Evolutionary conservation across 2,113 vertebrate species (phyloP).

Genomic region (Numenius arquata): DNA sequence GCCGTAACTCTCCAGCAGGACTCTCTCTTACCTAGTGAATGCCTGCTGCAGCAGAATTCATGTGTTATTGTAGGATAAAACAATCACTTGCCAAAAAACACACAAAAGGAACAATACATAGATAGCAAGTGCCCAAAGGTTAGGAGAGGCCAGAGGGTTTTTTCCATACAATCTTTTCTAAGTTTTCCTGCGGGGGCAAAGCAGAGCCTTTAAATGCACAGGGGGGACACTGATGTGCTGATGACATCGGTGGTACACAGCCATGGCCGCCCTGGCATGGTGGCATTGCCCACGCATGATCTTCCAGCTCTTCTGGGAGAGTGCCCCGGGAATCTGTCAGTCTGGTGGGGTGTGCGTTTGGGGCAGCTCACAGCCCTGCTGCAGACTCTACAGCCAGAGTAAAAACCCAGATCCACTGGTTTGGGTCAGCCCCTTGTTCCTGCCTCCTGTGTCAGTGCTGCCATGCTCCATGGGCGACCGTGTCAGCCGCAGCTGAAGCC

Average conservation of each 20-base stretch:
- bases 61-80: neutral
- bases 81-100: neutral
- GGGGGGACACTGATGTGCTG: neutral
- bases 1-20: neutral
- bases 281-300: neutral
- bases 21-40: neutral
- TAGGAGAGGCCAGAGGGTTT: neutral
- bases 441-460: neutral
- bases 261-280: fast-evolving
- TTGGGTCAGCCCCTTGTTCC: neutral
- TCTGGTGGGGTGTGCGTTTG: neutral
- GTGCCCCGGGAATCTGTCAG: neutral
- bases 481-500: neutral
- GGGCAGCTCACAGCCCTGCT: neutral
- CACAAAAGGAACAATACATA: neutral
- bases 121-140: neutral
- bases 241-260: neutral
- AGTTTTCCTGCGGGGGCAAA: neutral
- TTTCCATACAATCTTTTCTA: neutral
- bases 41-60: neutral
- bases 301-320: neutral
- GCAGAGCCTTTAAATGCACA: neutral
- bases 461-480: fast-evolving
- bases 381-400: neutral
- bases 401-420: neutral